Percentiles rank a stretch among this genome's conserved stretches.
Conservation (phyloP, 2,113 vertebrate genomes). For the Cynopterus brachyotis region DNA sequence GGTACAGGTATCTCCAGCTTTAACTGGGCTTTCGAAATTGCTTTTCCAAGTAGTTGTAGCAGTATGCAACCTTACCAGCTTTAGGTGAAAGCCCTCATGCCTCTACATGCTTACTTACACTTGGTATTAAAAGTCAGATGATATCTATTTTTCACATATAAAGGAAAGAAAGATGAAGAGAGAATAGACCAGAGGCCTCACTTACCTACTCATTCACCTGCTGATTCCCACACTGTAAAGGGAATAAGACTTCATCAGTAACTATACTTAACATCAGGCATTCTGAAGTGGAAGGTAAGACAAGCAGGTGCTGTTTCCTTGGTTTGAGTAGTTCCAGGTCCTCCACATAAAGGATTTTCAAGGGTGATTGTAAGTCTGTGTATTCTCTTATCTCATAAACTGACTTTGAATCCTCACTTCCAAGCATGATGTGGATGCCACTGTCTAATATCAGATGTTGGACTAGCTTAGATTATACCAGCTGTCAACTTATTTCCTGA, state of each 20-base stretch:
- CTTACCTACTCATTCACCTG: no score
- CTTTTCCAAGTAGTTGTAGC: not conserved
- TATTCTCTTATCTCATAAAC: not conserved
- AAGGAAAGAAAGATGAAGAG: not conserved
- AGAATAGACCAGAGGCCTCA: not conserved
- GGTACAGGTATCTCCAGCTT: not conserved
- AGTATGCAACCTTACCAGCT: fast-evolving
- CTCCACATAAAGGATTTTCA: fast-evolving
- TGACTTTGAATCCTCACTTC: not conserved
- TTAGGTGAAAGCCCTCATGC: fast-evolving
- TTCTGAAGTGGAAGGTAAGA: not conserved
- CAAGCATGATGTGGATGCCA: fast-evolving
- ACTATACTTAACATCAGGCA: fast-evolving
- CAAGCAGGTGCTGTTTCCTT: fast-evolving
- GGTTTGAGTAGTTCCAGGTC: not conserved
- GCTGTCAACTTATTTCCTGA: not conserved
- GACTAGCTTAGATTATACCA: no score
- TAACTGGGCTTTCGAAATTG: not conserved
- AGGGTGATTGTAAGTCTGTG: fast-evolving
- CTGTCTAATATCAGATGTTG: not conserved
- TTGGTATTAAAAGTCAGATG: not conserved
- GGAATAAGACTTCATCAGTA: not conserved
- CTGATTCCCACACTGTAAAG: no score
- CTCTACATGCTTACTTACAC: not conserved
- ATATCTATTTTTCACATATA: not conserved